phyloP scores from a whole-genome alignment of 2,113 vertebrate species.

The Corapipo altera region DNA sequence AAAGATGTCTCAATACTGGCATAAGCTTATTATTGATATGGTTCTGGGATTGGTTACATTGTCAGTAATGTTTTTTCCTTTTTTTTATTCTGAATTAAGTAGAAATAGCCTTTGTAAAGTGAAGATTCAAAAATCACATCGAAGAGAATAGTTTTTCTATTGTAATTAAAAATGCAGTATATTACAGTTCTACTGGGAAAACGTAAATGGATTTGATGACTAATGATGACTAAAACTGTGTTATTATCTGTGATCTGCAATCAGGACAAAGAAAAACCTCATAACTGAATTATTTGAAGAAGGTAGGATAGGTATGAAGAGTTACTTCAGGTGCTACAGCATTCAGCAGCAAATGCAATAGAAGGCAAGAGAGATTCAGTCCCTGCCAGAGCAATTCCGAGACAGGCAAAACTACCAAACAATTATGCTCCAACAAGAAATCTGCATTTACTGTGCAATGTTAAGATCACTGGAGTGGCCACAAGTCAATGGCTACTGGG shows the following conservation, averaged over 20 bases:
- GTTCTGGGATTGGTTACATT: background rate
- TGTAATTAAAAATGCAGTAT: conserved; percentile 8
- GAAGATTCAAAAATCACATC: background rate
- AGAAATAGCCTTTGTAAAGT: background rate
- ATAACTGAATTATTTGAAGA: background rate
- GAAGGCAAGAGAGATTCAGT: background rate
- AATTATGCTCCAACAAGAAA: background rate
- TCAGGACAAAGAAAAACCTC: background rate
- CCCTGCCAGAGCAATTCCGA: background rate
- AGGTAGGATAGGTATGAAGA: background rate
- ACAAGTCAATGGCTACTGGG: background rate
- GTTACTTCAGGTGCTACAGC: background rate
- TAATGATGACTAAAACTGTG: background rate
- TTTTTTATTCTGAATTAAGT: background rate
- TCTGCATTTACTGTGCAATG: background rate
- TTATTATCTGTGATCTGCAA: background rate
- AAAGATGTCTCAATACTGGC: background rate
- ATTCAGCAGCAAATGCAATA: background rate
- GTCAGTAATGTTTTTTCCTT: background rate
- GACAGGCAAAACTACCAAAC: background rate
- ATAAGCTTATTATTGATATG: background rate
- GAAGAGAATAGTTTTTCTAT: background rate
- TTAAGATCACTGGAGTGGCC: background rate
- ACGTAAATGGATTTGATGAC: background rate
- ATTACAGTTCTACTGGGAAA: background rate